Conservation (phyloP, 2,113 vertebrate species). For the Nyctibius bracteatus region DNA sequence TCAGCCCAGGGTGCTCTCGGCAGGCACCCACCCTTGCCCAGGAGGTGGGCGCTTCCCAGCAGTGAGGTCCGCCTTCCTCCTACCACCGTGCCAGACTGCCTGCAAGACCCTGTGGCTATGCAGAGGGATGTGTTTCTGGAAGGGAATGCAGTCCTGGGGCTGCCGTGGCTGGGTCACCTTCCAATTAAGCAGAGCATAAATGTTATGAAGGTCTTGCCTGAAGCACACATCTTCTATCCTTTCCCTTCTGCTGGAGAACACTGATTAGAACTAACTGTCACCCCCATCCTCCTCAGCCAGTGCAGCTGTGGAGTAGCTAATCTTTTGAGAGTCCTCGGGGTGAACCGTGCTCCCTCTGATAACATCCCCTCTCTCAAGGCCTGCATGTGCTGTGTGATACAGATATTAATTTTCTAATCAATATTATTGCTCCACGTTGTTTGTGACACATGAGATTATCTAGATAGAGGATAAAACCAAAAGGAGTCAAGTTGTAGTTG, state of each 20-base stretch:
- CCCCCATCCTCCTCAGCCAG: not conserved
- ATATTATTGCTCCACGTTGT: constrained; percentile 40
- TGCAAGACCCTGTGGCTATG: not conserved
- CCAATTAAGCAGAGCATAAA: not conserved
- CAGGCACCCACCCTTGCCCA: not conserved
- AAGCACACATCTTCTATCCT: not conserved
- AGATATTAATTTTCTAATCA: constrained; percentile 44
- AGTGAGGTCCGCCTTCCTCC: not conserved
- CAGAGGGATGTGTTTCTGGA: not conserved
- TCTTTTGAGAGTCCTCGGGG: constrained; percentile 2
- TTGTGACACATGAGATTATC: constrained; percentile 64
- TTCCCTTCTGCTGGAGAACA: not conserved
- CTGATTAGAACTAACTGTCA: not conserved
- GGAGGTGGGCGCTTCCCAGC: not conserved
- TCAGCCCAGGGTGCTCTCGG: not conserved
- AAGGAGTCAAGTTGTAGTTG: constrained; percentile 61
- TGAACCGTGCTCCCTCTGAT: constrained; percentile 5
- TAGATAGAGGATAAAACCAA: constrained; percentile 55
- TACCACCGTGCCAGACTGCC: not conserved
- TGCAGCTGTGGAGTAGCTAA: not conserved
- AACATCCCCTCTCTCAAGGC: constrained; percentile 7
- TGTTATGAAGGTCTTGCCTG: not conserved
- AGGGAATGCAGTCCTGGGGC: not conserved
- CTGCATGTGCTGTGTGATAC: constrained; percentile 1
- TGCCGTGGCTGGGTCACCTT: not conserved